These are phyloP conservation scores for Xiphophorus birchmanni DNA, from an alignment of 2,797 vertebrate species.

Conservation along the genomic window DNA sequence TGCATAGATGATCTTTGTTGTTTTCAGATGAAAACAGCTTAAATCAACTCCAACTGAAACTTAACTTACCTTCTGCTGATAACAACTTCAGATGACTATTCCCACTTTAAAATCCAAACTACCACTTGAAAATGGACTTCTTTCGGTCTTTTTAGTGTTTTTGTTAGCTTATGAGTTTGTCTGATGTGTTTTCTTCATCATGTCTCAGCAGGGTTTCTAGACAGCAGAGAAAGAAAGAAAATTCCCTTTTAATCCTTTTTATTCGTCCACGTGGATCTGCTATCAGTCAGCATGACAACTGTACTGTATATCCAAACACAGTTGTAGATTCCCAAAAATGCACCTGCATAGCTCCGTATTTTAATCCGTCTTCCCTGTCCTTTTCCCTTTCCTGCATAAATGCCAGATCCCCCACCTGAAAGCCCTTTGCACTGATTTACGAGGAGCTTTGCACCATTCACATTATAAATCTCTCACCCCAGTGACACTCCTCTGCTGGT, in stretches of 20 bases:
- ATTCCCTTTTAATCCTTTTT: background rate
- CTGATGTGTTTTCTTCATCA: background rate
- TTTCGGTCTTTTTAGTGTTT: background rate
- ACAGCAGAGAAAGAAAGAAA: background rate
- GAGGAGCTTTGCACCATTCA: conserved; percentile 81
- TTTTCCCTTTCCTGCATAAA: conserved; percentile 71
- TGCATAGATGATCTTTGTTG: background rate
- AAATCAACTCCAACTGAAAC: background rate
- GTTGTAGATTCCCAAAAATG: conserved; percentile 9
- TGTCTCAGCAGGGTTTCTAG: background rate
- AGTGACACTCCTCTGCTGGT: conserved; percentile 86
- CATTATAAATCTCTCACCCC: conserved; percentile 88
- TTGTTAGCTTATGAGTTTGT: background rate
- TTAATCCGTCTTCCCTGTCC: conserved; percentile 16
- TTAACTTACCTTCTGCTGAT: background rate
- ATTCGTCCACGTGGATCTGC: background rate
- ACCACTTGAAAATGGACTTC: background rate
- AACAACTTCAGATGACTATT: background rate
- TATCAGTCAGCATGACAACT: conserved; percentile 9
- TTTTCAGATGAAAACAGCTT: background rate
- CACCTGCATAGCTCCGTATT: conserved; percentile 28
- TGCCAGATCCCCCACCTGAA: conserved; percentile 81
- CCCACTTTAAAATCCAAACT: background rate
- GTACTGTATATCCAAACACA: conserved; percentile 23
- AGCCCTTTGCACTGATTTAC: conserved; percentile 86